These are phyloP conservation scores for Epirrhoe tristata DNA, from an alignment of 2,888 invertebrate genomes.

Conservation along the genomic window DNA sequence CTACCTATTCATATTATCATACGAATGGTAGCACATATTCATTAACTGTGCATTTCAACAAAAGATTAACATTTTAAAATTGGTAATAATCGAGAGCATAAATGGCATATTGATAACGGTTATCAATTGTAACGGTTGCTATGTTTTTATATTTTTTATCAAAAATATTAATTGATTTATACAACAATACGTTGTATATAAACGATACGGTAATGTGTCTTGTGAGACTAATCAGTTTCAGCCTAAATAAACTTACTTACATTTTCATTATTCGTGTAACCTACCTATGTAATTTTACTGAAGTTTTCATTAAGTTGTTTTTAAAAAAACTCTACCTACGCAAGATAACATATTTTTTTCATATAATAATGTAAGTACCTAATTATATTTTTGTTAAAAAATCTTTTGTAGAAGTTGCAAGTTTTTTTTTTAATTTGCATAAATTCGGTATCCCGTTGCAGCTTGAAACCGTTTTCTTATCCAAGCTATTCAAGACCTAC, in stretches of 20 bases:
- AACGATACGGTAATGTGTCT: neutral
- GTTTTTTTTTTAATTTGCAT: conserved; percentile 12
- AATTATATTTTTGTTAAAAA: no score
- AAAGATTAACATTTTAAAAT: conserved; percentile 15
- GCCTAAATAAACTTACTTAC: no score
- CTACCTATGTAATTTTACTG: no score
- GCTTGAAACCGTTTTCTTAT: conserved; percentile 16
- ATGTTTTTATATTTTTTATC: conserved; percentile 2
- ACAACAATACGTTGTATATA: neutral
- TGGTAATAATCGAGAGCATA: conserved; percentile 10
- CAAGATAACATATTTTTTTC: no score
- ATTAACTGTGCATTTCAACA: conserved; percentile 13
- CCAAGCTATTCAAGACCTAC: conserved; percentile 35
- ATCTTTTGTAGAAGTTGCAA: neutral
- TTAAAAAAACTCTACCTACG: no score
- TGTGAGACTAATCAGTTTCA: no score
- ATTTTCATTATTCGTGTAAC: no score
- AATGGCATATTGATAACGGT: conserved; percentile 15
- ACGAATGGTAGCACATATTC: conserved; percentile 14
- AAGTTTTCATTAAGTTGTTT: no score
- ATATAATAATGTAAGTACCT: no score
- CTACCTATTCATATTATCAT: conserved; percentile 17
- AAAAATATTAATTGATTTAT: neutral
- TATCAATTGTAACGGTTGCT: conserved; percentile 23
- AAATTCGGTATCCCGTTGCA: conserved; percentile 20